Base-by-base conservation (phyloP, 2,888 invertebrate species). In the Leptopilina syphax region DNA sequence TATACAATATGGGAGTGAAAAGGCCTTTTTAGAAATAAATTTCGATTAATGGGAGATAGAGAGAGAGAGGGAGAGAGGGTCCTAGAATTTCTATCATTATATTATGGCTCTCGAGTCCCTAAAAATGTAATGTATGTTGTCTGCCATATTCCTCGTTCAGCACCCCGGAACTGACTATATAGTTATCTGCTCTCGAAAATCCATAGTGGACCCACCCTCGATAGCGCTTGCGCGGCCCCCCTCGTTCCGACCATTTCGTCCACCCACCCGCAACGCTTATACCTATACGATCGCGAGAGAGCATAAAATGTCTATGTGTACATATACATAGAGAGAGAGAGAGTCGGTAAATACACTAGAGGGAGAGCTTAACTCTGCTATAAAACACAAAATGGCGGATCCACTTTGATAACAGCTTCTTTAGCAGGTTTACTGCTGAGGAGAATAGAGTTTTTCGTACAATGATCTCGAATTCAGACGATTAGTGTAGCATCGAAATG, bases 201-300 rank as follows among this genome's bases (percentile, higher is more conserved):
- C 91, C 91, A 91, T 91, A 91, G 89, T 88, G 89, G 89, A 89
- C 90, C 90, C 90, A 89, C 90, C 90, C 90, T 88, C 80, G 81
- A 82, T 77, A 83, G 90, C 91, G 91, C 91, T 81, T 90, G 91
- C 91, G 91, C 90, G 85, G 85, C 85, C 81, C 85, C 81, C 83
- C 83, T 76, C 76, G 81, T 83, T 84, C 82, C 82, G 70, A 77
- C 79, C 79, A 81, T 83, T 82, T 78, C 80, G 76, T 79, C 67
- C 66, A 78, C 73, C 76, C 70, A 27, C 70, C 78, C 47, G 54
- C 50, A 50, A 60, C 77, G 9, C 18, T 44, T 13, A 50, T 73
- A 34, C 67, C 63, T 77, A 57, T 47, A 65, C 47, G 41, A 63
- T 47, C 47, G 47, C 73, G 66, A 18, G 47, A 50, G 27, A 27